Evolutionary conservation across 2,888 invertebrate genomes (phyloP).

Genomic region (Drosophila cyrtoloma): DNA sequence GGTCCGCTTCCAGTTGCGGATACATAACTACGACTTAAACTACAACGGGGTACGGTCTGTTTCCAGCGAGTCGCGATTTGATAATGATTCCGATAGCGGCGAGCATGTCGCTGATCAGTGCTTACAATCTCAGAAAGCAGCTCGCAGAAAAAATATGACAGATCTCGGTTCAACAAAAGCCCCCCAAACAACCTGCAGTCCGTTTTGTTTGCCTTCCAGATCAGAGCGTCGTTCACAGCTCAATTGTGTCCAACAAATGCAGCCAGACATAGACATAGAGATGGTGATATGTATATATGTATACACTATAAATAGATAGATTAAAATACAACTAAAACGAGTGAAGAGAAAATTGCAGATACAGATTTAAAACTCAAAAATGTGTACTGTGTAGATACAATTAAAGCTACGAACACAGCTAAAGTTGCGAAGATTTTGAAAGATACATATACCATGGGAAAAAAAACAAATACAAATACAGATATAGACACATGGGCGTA

Average conservation of each 20-base stretch:
- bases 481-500: neutral
- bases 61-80: constrained; percentile 46
- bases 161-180: constrained; percentile 16
- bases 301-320: constrained; percentile 4
- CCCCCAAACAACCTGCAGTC: constrained; percentile 11
- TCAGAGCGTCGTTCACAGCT: constrained; percentile 59
- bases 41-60: constrained; percentile 28
- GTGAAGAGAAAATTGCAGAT: neutral
- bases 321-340: constrained; percentile 7
- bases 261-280: neutral
- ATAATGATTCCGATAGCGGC: constrained; percentile 50
- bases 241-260: constrained; percentile 38
- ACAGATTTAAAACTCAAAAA: neutral
- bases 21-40: constrained; percentile 49
- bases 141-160: constrained; percentile 28
- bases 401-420: neutral
- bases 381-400: neutral
- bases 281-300: neutral
- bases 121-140: constrained; percentile 30
- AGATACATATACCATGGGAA: neutral
- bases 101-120: constrained; percentile 28
- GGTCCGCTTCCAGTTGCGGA: constrained; percentile 56
- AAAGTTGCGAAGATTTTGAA: neutral
- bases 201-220: constrained; percentile 60
- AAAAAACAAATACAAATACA: constrained; percentile 5